Evolutionary conservation across 2,888 invertebrate species (phyloP).

Genomic region (Yponomeuta plumbellus): DNA sequence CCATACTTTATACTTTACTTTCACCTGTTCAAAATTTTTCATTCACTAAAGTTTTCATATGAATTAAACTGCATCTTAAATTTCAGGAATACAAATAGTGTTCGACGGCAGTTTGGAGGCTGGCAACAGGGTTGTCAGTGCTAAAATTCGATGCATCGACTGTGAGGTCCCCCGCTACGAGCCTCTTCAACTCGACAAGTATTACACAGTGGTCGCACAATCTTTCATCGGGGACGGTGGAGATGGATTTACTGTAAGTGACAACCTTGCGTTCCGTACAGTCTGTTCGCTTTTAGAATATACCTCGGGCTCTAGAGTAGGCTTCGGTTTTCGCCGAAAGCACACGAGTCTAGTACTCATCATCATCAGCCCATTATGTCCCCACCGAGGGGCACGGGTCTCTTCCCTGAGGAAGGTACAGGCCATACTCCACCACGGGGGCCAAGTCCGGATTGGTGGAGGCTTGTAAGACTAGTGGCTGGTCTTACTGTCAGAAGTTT

Average conservation of each 20-base stretch:
- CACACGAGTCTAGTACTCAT: too few relatives aligned
- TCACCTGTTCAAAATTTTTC: neutral
- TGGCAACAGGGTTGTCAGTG: slow-evolving; percentile 74
- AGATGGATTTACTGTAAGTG: slow-evolving; percentile 77
- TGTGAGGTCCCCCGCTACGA: slow-evolving; percentile 80
- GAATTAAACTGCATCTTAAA: neutral
- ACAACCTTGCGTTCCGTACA: too few relatives aligned
- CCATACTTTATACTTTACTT: too few relatives aligned
- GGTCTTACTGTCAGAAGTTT: too few relatives aligned
- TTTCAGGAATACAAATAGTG: slow-evolving; percentile 72
- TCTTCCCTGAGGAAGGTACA: too few relatives aligned
- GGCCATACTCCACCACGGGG: too few relatives aligned
- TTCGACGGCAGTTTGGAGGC: slow-evolving; percentile 76
- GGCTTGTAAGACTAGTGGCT: too few relatives aligned
- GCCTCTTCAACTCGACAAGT: slow-evolving; percentile 66
- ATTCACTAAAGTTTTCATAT: slow-evolving; percentile 6
- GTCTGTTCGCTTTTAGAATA: neutral
- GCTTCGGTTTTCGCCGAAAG: too few relatives aligned
- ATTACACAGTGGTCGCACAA: slow-evolving; percentile 78
- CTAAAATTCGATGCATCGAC: slow-evolving; percentile 75
- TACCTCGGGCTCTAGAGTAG: neutral
- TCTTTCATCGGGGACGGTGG: slow-evolving; percentile 80
- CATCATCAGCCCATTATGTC: too few relatives aligned
- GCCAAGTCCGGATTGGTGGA: too few relatives aligned
- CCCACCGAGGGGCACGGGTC: too few relatives aligned